phyloP scores from a whole-genome alignment of 2,797 vertebrate species.

The Fundulus diaphanus region DNA sequence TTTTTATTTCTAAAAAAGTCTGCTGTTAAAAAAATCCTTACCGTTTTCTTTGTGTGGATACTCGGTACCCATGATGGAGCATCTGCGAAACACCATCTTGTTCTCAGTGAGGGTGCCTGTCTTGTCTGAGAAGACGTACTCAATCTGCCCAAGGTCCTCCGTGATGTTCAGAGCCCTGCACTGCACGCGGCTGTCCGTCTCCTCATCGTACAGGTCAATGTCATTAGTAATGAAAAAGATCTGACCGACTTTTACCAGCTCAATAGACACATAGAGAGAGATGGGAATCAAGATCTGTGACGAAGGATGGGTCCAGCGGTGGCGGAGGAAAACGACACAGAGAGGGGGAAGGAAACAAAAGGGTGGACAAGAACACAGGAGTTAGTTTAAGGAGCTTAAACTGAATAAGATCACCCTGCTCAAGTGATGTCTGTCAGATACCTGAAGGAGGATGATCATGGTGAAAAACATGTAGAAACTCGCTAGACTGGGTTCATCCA shows the following conservation, averaged over 20 bases:
- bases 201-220: conserved; percentile 90
- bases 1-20: neutral
- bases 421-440: conserved; percentile 47
- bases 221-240: conserved; percentile 93
- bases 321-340: neutral
- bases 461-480: conserved; percentile 93
- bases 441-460: conserved; percentile 97
- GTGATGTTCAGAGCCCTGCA: conserved; percentile 94
- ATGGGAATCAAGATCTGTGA: conserved; percentile 92
- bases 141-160: conserved; percentile 95
- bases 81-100: conserved; percentile 96
- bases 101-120: conserved; percentile 97
- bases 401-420: neutral
- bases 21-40: conserved; percentile 52
- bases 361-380: neutral
- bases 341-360: neutral
- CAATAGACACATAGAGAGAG: conserved; percentile 94
- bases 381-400: conserved; percentile 5
- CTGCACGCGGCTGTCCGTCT: conserved; percentile 83
- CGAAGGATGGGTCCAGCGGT: neutral
- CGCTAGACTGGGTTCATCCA: conserved; percentile 75
- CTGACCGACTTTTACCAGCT: conserved; percentile 92
- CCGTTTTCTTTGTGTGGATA: conserved; percentile 94
- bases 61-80: conserved; percentile 89
- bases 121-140: conserved; percentile 96